These are phyloP conservation scores for Lottia gigantea DNA, from an alignment of 2,888 invertebrate genomes.

Conservation along the genomic window DNA sequence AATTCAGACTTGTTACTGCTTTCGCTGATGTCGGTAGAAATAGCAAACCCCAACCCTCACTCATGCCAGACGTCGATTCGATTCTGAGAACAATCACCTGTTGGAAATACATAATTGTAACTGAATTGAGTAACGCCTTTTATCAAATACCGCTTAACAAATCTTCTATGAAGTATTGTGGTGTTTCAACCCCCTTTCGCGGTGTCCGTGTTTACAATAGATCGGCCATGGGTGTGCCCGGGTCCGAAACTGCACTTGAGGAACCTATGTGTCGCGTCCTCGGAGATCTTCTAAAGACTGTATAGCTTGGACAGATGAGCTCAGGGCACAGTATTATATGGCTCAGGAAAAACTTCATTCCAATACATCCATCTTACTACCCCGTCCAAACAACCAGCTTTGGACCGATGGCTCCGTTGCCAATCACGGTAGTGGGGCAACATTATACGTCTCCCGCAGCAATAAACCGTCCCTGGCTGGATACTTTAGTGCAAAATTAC, in stretches of 20 bases:
- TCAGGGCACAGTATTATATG: too few relatives aligned
- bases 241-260: slow-evolving; percentile 41
- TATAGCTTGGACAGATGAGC: not conserved
- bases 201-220: slow-evolving; percentile 32
- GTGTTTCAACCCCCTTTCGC: slow-evolving; percentile 39
- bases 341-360: too few relatives aligned
- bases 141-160: slow-evolving; percentile 39
- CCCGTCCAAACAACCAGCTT: too few relatives aligned
- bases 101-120: slow-evolving; percentile 35
- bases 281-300: slow-evolving; percentile 25
- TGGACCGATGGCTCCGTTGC: too few relatives aligned
- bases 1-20: not conserved
- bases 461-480: too few relatives aligned
- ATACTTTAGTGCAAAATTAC: too few relatives aligned
- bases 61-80: slow-evolving; percentile 31
- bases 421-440: not conserved
- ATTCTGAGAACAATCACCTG: slow-evolving; percentile 23
- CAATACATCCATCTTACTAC: too few relatives aligned
- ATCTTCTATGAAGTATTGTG: slow-evolving; percentile 42
- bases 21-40: slow-evolving; percentile 25
- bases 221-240: slow-evolving; percentile 35
- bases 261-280: slow-evolving; percentile 24
- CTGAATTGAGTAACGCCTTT: slow-evolving; percentile 38
- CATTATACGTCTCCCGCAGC: too few relatives aligned
- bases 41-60: slow-evolving; percentile 23